Conservation (phyloP, 2,888 invertebrate species). For the Sesia apiformis region DNA sequence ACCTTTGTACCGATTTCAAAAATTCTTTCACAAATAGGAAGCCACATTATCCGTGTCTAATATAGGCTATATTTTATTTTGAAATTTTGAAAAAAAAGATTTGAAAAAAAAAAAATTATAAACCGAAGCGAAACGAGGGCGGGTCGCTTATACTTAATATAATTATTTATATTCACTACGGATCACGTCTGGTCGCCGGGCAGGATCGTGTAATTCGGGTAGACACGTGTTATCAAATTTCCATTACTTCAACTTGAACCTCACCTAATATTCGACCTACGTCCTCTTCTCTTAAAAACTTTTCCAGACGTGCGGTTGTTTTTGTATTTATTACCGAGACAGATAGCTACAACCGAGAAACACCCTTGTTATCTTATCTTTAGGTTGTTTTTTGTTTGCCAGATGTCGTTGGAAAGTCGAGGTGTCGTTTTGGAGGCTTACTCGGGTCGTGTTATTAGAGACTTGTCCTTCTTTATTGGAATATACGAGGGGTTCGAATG, state of each 20-base stretch:
- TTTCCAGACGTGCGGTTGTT: constrained; percentile 50
- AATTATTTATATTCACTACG: constrained; percentile 39
- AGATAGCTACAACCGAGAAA: constrained; percentile 8
- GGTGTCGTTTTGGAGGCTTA: constrained; percentile 61
- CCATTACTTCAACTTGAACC: constrained; percentile 29
- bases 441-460: constrained; percentile 58
- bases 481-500: constrained; percentile 41
- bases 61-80: too few relatives aligned
- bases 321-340: constrained; percentile 43
- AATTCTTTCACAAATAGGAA: too few relatives aligned
- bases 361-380: constrained; percentile 10
- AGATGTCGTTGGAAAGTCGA: constrained; percentile 28
- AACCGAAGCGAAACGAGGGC: too few relatives aligned
- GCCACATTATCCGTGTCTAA: too few relatives aligned
- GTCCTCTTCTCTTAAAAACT: constrained; percentile 46
- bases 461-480: constrained; percentile 64
- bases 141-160: constrained; percentile 12
- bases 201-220: constrained; percentile 9
- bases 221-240: constrained; percentile 42
- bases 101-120: too few relatives aligned
- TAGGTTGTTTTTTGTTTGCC: constrained; percentile 24
- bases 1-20: too few relatives aligned
- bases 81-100: too few relatives aligned
- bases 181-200: constrained; percentile 13
- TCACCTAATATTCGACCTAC: constrained; percentile 43